A percentile compares a stretch with the other conserved stretches of the same genome.
phyloP scores from a whole-genome alignment of 2,888 invertebrate genomes.

The Lasioglossum lativentre region DNA sequence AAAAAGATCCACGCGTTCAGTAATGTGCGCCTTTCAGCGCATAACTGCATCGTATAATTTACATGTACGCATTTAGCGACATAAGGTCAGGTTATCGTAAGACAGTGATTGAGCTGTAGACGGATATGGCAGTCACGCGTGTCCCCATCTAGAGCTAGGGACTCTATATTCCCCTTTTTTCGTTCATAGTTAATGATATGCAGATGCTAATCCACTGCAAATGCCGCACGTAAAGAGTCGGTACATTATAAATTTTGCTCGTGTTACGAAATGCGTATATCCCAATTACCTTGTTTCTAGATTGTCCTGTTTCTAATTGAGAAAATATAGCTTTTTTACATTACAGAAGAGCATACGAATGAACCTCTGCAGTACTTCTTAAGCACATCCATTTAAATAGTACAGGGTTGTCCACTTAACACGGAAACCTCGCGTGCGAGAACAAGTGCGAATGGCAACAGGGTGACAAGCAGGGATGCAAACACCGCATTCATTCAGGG shows the following conservation, averaged over 20 bases:
- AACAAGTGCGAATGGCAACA: background rate
- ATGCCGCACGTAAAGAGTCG: background rate
- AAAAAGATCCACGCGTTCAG: background rate
- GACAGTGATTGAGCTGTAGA: slow-evolving; percentile 1
- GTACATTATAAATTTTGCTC: background rate
- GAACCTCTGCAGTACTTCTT: background rate
- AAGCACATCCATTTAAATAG: slow-evolving; percentile 4
- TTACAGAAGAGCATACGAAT: background rate
- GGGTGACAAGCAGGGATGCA: background rate
- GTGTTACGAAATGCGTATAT: background rate
- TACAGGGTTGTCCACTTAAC: slow-evolving; percentile 9
- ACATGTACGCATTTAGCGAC: slow-evolving; percentile 1
- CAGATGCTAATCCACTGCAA: slow-evolving; percentile 2
- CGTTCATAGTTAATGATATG: background rate
- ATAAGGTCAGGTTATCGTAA: background rate
- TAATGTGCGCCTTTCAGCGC: background rate
- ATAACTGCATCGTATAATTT: slow-evolving; percentile 1
- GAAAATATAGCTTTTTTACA: background rate
- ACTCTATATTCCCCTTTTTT: background rate
- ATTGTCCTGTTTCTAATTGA: background rate
- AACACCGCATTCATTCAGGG: background rate
- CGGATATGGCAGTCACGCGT: background rate
- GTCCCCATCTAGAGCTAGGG: background rate
- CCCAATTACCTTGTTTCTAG: background rate
- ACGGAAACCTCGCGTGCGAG: slow-evolving; percentile 1